Evolutionary conservation across 2,113 vertebrate species (phyloP).

Genomic region (Pollimyrus isidori): DNA sequence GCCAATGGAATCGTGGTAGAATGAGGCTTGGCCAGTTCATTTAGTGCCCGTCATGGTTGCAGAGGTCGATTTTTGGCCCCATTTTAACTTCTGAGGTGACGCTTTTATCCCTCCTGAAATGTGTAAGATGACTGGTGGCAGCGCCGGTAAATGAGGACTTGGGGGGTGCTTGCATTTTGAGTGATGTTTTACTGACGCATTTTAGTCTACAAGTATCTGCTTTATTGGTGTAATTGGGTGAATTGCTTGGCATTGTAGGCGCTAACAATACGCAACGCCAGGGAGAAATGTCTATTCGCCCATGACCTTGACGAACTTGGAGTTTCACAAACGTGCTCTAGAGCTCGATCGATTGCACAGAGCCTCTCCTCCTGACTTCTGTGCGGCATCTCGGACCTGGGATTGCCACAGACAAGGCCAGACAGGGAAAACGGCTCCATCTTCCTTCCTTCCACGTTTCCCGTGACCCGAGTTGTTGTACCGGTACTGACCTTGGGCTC

Average conservation of each 20-base stretch:
- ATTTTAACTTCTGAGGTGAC: neutral
- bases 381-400: neutral
- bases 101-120: neutral
- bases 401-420: neutral
- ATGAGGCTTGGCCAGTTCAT: neutral
- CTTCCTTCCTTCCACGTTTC: neutral
- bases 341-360: neutral
- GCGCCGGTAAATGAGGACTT: neutral
- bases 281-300: neutral
- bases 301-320: neutral
- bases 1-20: neutral
- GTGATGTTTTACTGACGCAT: neutral
- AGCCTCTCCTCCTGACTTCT: neutral
- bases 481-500: neutral
- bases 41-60: neutral
- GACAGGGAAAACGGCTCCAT: neutral
- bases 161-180: neutral
- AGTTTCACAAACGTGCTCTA: neutral
- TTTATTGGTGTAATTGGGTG: neutral
- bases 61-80: neutral
- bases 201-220: neutral
- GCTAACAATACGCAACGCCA: rapidly evolving
- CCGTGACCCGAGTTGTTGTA: neutral
- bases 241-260: neutral
- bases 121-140: neutral